Conservation (phyloP, 1,140 invertebrate genomes). For the Euborellia annulipes region DNA sequence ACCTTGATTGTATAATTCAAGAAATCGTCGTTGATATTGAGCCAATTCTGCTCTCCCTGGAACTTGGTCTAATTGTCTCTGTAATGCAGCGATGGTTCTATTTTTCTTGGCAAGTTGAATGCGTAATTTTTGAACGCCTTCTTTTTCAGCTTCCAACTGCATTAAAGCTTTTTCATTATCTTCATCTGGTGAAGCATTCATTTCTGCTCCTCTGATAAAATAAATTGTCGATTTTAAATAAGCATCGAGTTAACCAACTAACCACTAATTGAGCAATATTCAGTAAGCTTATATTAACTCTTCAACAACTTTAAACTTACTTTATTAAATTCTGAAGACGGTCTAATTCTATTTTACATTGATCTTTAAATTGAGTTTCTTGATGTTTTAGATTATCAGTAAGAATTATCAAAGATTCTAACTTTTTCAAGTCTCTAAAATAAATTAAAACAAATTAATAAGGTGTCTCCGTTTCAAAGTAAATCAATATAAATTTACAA, state of each 20-base stretch:
- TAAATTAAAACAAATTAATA: slow-evolving; percentile 6
- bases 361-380: slow-evolving; percentile 55
- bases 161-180: slow-evolving; percentile 21
- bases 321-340: slow-evolving; percentile 38
- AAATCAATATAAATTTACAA: no score
- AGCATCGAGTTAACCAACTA: no score
- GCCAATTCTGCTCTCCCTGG: slow-evolving; percentile 81
- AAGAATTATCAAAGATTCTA: slow-evolving; percentile 46
- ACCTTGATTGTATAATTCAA: slow-evolving; percentile 95
- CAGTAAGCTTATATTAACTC: slow-evolving; percentile 3
- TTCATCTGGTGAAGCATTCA: slow-evolving; percentile 23
- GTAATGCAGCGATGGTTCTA: slow-evolving; percentile 58
- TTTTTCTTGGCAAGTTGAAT: slow-evolving; percentile 64
- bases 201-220: slow-evolving; percentile 18
- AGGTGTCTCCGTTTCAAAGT: not conserved
- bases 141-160: slow-evolving; percentile 41
- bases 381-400: slow-evolving; percentile 58
- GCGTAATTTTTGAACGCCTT: slow-evolving; percentile 36
- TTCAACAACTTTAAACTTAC: slow-evolving; percentile 31
- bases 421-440: slow-evolving; percentile 42
- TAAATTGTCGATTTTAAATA: not conserved
- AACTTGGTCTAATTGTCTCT: slow-evolving; percentile 72
- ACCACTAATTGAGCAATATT: no score
- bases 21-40: slow-evolving; percentile 88
- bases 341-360: slow-evolving; percentile 49